phyloP scores from a whole-genome alignment of 2,797 vertebrate genomes.

The Characodon lateralis region DNA sequence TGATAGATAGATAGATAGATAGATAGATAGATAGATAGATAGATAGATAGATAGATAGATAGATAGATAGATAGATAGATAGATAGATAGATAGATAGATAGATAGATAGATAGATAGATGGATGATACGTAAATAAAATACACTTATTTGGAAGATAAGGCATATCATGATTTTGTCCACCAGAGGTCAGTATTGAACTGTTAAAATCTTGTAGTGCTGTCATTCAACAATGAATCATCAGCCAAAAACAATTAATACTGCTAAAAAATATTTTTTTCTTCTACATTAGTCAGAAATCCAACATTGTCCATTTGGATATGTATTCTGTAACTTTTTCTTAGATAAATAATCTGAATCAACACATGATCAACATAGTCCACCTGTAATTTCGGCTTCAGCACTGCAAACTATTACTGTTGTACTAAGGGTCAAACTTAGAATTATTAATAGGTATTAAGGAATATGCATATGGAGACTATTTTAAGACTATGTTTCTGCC shows the following conservation, averaged over 20 bases:
- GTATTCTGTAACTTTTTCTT: background rate
- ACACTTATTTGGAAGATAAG: background rate
- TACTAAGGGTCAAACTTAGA: background rate
- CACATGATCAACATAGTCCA: background rate
- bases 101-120: background rate
- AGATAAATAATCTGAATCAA: background rate
- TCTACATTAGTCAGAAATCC: background rate
- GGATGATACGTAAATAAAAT: background rate
- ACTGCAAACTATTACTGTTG: background rate
- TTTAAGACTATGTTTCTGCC: background rate
- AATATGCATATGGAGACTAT: background rate
- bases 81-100: background rate
- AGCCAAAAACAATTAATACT: background rate
- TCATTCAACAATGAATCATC: background rate
- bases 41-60: constrained; percentile 1
- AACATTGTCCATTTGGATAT: background rate
- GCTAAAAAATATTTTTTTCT: background rate
- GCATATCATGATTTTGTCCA: constrained; percentile 59
- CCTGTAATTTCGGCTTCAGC: background rate
- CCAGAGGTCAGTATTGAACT: constrained; percentile 78
- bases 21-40: background rate
- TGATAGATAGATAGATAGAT: no score
- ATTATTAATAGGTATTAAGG: background rate
- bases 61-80: constrained; percentile 1
- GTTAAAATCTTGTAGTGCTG: constrained; percentile 35